These are phyloP conservation scores for Drosophila asahinai DNA, from an alignment of 1,140 invertebrate genomes.

Conservation along the genomic window DNA sequence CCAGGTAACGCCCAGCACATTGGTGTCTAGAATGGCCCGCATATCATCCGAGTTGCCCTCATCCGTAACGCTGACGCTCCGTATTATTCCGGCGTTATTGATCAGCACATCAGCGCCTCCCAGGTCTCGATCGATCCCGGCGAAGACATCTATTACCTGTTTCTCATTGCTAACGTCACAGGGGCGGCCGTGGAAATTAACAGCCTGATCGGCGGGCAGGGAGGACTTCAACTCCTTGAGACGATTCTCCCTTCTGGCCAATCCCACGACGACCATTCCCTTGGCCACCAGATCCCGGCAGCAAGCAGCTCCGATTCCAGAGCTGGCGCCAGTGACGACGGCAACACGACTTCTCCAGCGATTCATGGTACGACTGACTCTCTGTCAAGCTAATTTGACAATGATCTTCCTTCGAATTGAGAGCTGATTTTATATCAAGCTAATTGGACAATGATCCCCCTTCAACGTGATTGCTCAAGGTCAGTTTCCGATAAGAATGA, in stretches of 20 bases:
- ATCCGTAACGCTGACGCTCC: conserved; percentile 51
- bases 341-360: conserved; percentile 72
- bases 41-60: conserved; percentile 60
- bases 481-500: conserved; percentile 1
- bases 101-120: conserved; percentile 89
- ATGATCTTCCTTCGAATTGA: background rate
- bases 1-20: conserved; percentile 87
- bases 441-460: background rate
- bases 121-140: conserved; percentile 86
- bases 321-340: conserved; percentile 85
- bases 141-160: conserved; percentile 88
- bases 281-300: conserved; percentile 84
- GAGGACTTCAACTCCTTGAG: conserved; percentile 63
- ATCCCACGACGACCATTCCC: conserved; percentile 89
- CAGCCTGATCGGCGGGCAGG: conserved; percentile 45
- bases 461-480: background rate
- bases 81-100: conserved; percentile 88
- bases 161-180: conserved; percentile 89
- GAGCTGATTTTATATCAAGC: too few species aligned
- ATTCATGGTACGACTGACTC: conserved; percentile 48
- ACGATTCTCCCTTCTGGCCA: conserved; percentile 88
- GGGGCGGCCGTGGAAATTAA: conserved; percentile 77
- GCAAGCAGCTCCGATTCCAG: conserved; percentile 86
- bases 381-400: background rate
- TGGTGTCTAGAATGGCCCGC: conserved; percentile 81